Evolutionary conservation across 2,113 vertebrate species (phyloP).

Genomic region (Callipepla californica): DNA sequence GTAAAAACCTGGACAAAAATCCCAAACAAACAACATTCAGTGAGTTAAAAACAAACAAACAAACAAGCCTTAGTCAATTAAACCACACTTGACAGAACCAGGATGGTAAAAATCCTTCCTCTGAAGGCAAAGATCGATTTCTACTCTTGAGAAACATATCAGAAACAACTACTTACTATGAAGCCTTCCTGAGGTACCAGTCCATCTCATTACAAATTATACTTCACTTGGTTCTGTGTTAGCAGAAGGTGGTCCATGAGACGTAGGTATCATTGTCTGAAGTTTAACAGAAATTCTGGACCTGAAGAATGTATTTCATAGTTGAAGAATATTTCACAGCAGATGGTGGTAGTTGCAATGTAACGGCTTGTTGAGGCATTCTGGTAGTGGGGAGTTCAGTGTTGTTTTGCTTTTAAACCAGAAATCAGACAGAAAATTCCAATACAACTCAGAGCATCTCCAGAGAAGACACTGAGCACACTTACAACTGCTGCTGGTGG

Average conservation of each 20-base stretch:
- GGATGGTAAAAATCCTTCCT: conserved; percentile 37
- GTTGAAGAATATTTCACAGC: not conserved
- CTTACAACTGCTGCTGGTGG: not conserved
- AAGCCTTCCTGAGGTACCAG: not conserved
- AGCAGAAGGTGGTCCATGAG: fast-evolving
- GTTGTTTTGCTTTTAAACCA: not conserved
- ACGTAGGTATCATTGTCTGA: not conserved
- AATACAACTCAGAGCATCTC: not conserved
- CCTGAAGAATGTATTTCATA: not conserved
- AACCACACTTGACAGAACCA: not conserved
- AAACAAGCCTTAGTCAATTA: not conserved
- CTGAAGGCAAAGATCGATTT: conserved; percentile 67
- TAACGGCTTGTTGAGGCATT: not conserved
- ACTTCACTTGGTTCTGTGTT: not conserved
- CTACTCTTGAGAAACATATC: conserved; percentile 18
- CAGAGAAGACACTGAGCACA: not conserved
- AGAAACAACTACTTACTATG: not conserved
- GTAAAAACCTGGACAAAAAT: not conserved
- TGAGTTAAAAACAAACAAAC: not conserved
- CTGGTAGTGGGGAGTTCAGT: fast-evolving
- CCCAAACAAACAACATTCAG: not conserved
- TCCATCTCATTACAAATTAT: not conserved
- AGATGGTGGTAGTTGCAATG: not conserved
- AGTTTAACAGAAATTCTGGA: not conserved
- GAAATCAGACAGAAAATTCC: not conserved